Evolutionary conservation across 2,113 vertebrate genomes (phyloP).

Genomic region (Hippocampus zosterae): DNA sequence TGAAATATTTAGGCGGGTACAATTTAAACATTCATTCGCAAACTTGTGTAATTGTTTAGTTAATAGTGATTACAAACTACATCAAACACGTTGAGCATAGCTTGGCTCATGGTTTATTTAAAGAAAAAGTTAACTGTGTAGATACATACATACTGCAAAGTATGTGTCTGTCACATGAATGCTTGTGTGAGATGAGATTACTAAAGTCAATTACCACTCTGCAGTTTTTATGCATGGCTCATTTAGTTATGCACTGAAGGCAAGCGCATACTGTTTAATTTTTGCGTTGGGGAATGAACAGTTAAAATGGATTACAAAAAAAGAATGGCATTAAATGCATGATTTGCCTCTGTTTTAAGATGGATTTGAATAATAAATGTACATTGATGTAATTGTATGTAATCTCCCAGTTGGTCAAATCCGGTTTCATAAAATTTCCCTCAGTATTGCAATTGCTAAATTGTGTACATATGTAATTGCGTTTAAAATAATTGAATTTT

Average conservation of each 20-base stretch:
- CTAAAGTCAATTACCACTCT: not conserved
- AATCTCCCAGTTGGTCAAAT: too few species aligned
- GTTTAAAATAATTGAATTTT: not conserved
- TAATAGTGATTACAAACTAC: not conserved
- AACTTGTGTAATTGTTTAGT: not conserved
- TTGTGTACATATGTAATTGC: not conserved
- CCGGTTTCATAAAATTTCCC: too few species aligned
- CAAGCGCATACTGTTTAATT: not conserved
- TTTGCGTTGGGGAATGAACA: not conserved
- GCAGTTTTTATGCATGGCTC: not conserved
- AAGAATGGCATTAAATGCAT: not conserved
- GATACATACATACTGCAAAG: not conserved
- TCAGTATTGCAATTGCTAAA: too few species aligned
- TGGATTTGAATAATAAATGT: not conserved
- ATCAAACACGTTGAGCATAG: not conserved
- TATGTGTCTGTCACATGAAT: constrained; percentile 1
- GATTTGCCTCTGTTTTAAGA: not conserved
- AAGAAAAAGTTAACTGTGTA: not conserved
- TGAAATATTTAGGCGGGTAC: not conserved
- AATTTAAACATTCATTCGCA: not conserved
- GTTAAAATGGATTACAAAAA: not conserved
- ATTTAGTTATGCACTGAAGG: not conserved
- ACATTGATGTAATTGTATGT: too few species aligned
- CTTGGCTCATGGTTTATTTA: too few species aligned
- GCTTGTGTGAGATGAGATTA: not conserved